A percentile compares a stretch with the other conserved stretches of the same genome.
Conservation (phyloP, 2,797 vertebrate genomes). For the Cuniculus paca region DNA sequence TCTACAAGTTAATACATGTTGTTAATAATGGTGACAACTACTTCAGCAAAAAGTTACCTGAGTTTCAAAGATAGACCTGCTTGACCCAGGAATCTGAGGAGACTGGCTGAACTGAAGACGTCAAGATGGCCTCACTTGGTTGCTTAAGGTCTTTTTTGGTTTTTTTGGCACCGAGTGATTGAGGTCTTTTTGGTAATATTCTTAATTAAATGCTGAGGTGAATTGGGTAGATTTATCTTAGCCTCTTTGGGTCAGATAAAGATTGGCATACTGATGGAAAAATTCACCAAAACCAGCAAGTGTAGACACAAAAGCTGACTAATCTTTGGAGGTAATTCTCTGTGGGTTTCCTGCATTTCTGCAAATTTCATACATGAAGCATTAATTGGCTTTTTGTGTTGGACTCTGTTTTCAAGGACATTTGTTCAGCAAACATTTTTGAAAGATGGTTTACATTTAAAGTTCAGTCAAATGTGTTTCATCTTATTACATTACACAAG, state of each 20-base stretch:
- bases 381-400: background rate
- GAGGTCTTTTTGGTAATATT: background rate
- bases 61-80: background rate
- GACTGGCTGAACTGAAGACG: background rate
- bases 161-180: no score
- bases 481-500: background rate
- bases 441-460: background rate
- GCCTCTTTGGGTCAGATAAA: background rate
- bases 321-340: background rate
- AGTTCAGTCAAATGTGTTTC: background rate
- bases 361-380: background rate
- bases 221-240: background rate
- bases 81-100: background rate
- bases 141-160: background rate
- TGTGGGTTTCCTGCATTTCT: background rate
- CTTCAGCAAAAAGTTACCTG: background rate
- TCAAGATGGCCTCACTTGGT: background rate
- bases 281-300: background rate
- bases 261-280: background rate
- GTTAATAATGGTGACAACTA: background rate
- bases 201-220: background rate
- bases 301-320: background rate
- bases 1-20: background rate
- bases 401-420: background rate
- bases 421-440: background rate